Conservation (phyloP, 1,140 invertebrate species). For the Drosophila hydei region DNA sequence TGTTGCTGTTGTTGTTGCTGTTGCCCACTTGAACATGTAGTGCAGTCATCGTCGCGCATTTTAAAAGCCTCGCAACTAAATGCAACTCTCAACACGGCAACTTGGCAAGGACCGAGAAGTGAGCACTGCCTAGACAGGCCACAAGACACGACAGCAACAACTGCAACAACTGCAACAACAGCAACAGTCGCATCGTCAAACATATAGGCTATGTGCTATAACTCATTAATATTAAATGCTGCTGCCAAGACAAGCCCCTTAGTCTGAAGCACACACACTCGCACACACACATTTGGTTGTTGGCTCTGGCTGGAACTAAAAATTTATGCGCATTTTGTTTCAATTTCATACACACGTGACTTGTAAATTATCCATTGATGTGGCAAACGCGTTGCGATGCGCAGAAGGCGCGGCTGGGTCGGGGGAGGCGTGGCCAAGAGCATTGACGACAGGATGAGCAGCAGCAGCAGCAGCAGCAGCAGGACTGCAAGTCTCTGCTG, state of each 20-base stretch:
- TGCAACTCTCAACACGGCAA: slow-evolving; percentile 73
- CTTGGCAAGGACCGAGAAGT: slow-evolving; percentile 46
- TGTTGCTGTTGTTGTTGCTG: slow-evolving; percentile 36
- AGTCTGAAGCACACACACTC: slow-evolving; percentile 38
- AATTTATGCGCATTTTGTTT: slow-evolving; percentile 82
- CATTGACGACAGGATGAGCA: slow-evolving; percentile 23
- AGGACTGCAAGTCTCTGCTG: slow-evolving; percentile 17
- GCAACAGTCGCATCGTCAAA: slow-evolving; percentile 76
- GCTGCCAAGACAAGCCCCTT: slow-evolving; percentile 74
- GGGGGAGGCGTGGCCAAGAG: slow-evolving; percentile 10
- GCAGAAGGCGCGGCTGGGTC: slow-evolving; percentile 22
- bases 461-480: slow-evolving; percentile 5
- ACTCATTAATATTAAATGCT: slow-evolving; percentile 82
- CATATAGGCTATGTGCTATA: slow-evolving; percentile 81
- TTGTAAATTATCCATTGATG: slow-evolving; percentile 82
- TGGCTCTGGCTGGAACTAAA: slow-evolving; percentile 37
- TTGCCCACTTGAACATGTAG: slow-evolving; percentile 76
- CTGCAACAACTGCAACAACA: slow-evolving; percentile 38
- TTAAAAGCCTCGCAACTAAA: slow-evolving; percentile 71
- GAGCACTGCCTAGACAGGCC: slow-evolving; percentile 52
- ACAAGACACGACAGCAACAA: slow-evolving; percentile 58
- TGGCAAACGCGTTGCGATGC: slow-evolving; percentile 51
- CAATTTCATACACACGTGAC: slow-evolving; percentile 82
- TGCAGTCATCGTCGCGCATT: slow-evolving; percentile 69
- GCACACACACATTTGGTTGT: slow-evolving; percentile 12